phyloP scores from a whole-genome alignment of 2,113 vertebrate species.

The Syrrhaptes paradoxus region DNA sequence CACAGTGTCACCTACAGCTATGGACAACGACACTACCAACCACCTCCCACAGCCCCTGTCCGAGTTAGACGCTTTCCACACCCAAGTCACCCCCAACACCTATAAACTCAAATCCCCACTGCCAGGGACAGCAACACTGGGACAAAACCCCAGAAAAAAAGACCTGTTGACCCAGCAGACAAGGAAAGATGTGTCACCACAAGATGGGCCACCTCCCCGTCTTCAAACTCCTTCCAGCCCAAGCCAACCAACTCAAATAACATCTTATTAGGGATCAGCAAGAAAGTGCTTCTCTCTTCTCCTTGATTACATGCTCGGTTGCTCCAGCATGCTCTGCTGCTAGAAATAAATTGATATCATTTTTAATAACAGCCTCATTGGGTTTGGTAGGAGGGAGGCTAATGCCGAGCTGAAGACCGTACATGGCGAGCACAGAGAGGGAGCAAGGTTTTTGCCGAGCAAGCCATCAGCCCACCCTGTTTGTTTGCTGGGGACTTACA shows the following conservation, averaged over 20 bases:
- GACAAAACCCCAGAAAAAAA: not conserved
- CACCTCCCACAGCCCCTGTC: not conserved
- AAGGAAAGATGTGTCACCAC: not conserved
- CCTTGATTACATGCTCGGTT: not conserved
- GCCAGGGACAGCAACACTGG: not conserved
- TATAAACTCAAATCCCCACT: not conserved
- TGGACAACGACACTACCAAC: accelerated
- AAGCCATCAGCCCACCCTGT: not conserved
- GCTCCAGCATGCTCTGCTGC: not conserved
- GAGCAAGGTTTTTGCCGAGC: not conserved
- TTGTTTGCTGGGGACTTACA: conserved; percentile 24
- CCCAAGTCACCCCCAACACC: not conserved
- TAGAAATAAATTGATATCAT: conserved; percentile 27
- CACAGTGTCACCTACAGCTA: not conserved
- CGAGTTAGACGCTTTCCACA: not conserved
- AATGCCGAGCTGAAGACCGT: not conserved
- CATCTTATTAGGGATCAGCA: not conserved
- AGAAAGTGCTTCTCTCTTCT: not conserved
- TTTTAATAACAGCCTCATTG: not conserved
- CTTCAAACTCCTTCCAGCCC: not conserved
- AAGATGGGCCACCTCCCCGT: not conserved
- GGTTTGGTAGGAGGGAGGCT: not conserved
- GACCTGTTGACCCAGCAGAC: accelerated
- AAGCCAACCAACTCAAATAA: not conserved
- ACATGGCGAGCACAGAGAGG: accelerated